These are phyloP conservation scores for Cinclus cinclus DNA, from an alignment of 2,113 vertebrate species.

Conservation along the genomic window DNA sequence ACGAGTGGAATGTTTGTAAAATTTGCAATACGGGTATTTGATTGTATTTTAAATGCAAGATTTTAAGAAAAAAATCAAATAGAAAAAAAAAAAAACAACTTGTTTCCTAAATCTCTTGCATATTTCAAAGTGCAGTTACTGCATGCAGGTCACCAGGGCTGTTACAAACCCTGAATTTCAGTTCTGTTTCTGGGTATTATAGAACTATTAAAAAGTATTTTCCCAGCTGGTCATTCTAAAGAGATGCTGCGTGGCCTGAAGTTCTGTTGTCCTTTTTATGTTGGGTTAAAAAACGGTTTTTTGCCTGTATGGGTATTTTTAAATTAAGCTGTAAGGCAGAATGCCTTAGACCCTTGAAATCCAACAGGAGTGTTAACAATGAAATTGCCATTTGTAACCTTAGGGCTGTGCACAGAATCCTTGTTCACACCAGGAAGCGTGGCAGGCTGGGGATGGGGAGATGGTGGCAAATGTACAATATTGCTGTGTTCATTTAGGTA, in stretches of 20 bases:
- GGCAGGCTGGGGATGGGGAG: background rate
- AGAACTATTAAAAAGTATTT: background rate
- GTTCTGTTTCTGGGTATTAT: background rate
- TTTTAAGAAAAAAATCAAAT: background rate
- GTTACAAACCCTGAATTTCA: background rate
- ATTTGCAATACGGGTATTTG: constrained; percentile 72
- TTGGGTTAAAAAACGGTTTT: constrained; percentile 25
- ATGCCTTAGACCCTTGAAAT: constrained; percentile 15
- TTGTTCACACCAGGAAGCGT: background rate
- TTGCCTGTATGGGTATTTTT: constrained; percentile 57
- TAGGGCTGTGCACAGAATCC: constrained; percentile 4
- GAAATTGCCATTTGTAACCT: constrained; percentile 19
- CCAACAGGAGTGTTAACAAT: background rate
- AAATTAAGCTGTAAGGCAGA: constrained; percentile 42
- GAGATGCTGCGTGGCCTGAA: constrained; percentile 16
- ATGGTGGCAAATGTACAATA: background rate
- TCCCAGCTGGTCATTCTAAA: background rate
- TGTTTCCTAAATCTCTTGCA: background rate
- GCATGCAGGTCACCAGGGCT: constrained; percentile 36
- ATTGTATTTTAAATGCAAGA: constrained; percentile 60
- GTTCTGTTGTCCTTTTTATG: constrained; percentile 54
- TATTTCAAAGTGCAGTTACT: constrained; percentile 59
- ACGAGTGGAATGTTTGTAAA: constrained; percentile 58
- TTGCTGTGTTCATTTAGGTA: constrained; percentile 47
- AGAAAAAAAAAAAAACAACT: background rate